phyloP scores from a whole-genome alignment of 2,888 invertebrate genomes.

The Caenorhabditis imperialis region DNA sequence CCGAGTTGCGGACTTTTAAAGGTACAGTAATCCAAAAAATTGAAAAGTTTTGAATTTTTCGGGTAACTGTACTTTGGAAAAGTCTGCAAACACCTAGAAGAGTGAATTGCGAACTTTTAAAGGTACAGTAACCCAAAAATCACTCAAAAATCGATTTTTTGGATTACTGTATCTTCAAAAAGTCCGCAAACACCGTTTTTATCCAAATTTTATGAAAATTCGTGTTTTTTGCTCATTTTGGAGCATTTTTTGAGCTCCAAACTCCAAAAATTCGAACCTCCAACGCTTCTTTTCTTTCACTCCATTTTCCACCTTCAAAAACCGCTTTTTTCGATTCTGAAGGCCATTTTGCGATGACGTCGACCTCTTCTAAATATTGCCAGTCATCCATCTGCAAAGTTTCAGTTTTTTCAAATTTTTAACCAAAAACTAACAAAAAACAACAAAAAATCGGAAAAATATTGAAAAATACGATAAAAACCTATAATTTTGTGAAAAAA shows the following conservation, averaged over 20 bases:
- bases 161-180: neutral
- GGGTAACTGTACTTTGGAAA: too few relatives aligned
- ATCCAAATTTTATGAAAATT: neutral
- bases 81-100: too few relatives aligned
- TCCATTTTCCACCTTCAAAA: conserved; percentile 62
- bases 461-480: conserved; percentile 1
- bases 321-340: conserved; percentile 40
- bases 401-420: too few relatives aligned
- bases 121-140: too few relatives aligned
- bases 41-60: too few relatives aligned
- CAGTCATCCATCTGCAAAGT: conserved; percentile 49
- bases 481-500: too few relatives aligned
- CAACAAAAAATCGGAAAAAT: conserved; percentile 8
- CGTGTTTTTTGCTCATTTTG: neutral
- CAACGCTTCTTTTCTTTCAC: conserved; percentile 60
- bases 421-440: neutral
- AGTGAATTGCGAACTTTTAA: too few relatives aligned
- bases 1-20: too few relatives aligned
- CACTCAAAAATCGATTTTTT: neutral
- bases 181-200: too few relatives aligned
- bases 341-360: conserved; percentile 60
- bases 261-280: conserved; percentile 45
- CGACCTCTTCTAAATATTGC: conserved; percentile 58
- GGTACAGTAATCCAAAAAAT: too few relatives aligned
- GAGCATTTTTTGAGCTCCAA: conserved; percentile 1